Base-by-base conservation (phyloP, 1,140 invertebrate genomes). In the Polypedilum vanderplanki region DNA sequence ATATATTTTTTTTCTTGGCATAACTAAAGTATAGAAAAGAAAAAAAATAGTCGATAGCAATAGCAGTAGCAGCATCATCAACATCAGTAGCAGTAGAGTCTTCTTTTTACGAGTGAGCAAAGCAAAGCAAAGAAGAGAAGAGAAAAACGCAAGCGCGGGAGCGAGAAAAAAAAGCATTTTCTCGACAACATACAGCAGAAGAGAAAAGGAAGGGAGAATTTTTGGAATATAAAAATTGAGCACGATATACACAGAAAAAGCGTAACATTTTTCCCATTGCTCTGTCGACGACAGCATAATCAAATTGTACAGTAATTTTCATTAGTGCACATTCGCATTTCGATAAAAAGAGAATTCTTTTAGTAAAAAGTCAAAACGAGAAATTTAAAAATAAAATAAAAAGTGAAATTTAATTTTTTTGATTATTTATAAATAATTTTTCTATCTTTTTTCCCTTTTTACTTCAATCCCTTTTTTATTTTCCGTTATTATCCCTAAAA, bases 241-340 rank as follows among this genome's bases (percentile, higher is more conserved):
- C 46, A 57, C 24, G 24, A 33, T 57, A 57, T 57, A 57, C 46
- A 57, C 46, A 57, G 46, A 57, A 57, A 57, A 57, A 57, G 46
- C 46, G 46, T 57, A 57, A 57, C 46, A 57, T 57, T 57, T 57
- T 57, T 57, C n/a, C 46, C 46, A 57, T 57, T 57, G 46, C 46
- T 57, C 46, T n/a, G 46, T 57, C 46, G 46, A n/a, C 46, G 46
- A 57, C 46, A 57, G 46, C 46, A 57, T 57, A 57, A 57, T 57
- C 46, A 57, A 57, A 57, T 57, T 57, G 46, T 57, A 57, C 12
- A 57, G 46, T 57, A 57, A 57, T 57, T 57, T 57, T 57, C 46
- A 57, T 57, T 57, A 57, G 46, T 57, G 46, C 46, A 57, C 46
- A 57, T n/a, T 57, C 46, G 46, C 46, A 57, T 57, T 57, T 57